phyloP scores from a whole-genome alignment of 2,113 vertebrate species.

The Oreochromis spilurus region DNA sequence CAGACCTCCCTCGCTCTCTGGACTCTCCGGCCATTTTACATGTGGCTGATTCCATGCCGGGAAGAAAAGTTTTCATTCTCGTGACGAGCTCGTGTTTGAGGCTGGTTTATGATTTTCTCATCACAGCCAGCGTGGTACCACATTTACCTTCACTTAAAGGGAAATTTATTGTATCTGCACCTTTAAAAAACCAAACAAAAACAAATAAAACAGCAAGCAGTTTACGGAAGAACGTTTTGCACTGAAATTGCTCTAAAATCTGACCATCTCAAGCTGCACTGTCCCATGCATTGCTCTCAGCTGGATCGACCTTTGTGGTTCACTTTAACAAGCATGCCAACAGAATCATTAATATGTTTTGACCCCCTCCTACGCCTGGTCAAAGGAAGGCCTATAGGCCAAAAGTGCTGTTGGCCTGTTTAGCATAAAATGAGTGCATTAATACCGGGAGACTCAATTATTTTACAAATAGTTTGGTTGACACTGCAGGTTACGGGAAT shows the following conservation, averaged over 20 bases:
- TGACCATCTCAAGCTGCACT: conserved; percentile 5
- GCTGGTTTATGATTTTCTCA: conserved; percentile 41
- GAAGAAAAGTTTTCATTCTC: conserved; percentile 6
- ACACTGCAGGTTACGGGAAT: conserved; percentile 44
- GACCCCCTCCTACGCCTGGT: conserved; percentile 55
- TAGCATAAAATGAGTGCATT: conserved; percentile 59
- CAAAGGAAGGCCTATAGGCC: conserved; percentile 52
- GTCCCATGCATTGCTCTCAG: conserved; percentile 5
- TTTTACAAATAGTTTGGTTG: conserved; percentile 59
- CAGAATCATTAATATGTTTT: conserved; percentile 52
- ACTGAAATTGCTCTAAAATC: neutral
- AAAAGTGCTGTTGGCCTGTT: conserved; percentile 50
- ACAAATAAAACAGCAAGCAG: neutral
- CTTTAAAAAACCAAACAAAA: neutral
- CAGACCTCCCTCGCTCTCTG: conserved; percentile 35
- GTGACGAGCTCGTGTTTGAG: neutral
- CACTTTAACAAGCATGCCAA: conserved; percentile 40
- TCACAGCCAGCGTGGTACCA: neutral
- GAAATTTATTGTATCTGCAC: neutral
- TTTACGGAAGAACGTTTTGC: neutral
- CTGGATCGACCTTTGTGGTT: conserved; percentile 34
- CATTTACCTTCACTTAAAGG: neutral
- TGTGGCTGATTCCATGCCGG: conserved; percentile 37
- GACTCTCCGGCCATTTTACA: conserved; percentile 52
- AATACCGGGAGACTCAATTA: conserved; percentile 65